These are phyloP conservation scores for Drosophila melanogaster DNA, from an alignment of 1,140 invertebrate species.

Conservation along the genomic window DNA sequence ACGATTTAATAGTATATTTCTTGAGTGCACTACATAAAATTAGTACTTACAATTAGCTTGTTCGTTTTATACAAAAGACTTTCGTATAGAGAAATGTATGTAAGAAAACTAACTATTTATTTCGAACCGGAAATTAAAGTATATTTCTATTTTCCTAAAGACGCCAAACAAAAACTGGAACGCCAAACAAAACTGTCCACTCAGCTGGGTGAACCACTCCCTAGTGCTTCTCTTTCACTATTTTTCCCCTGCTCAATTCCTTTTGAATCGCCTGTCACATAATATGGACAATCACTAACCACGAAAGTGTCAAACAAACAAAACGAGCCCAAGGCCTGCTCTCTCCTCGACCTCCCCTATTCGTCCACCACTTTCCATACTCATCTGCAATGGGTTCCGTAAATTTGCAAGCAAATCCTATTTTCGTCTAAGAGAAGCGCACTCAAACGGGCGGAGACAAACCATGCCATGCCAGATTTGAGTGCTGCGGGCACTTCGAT, in stretches of 20 bases:
- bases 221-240: neutral
- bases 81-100: too few relatives aligned
- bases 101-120: too few relatives aligned
- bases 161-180: too few relatives aligned
- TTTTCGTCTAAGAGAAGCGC: constrained; percentile 58
- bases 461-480: constrained; percentile 46
- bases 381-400: constrained; percentile 10
- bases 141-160: too few relatives aligned
- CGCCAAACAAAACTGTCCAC: constrained; percentile 33
- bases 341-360: constrained; percentile 10
- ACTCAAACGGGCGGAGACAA: constrained; percentile 30
- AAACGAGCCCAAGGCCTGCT: constrained; percentile 47
- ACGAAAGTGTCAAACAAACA: constrained; percentile 78
- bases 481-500: constrained; percentile 72
- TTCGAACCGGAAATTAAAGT: too few relatives aligned
- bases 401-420: constrained; percentile 80
- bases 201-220: constrained; percentile 36
- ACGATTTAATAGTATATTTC: neutral
- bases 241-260: neutral
- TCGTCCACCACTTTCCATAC: neutral
- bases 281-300: constrained; percentile 76
- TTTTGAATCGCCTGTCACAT: constrained; percentile 60
- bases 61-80: too few relatives aligned
- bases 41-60: neutral
- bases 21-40: neutral